A percentile compares a stretch with the other conserved stretches of the same genome.
Evolutionary conservation across 2,113 vertebrate genomes (phyloP).

Genomic region (Syngnathus scovelli): DNA sequence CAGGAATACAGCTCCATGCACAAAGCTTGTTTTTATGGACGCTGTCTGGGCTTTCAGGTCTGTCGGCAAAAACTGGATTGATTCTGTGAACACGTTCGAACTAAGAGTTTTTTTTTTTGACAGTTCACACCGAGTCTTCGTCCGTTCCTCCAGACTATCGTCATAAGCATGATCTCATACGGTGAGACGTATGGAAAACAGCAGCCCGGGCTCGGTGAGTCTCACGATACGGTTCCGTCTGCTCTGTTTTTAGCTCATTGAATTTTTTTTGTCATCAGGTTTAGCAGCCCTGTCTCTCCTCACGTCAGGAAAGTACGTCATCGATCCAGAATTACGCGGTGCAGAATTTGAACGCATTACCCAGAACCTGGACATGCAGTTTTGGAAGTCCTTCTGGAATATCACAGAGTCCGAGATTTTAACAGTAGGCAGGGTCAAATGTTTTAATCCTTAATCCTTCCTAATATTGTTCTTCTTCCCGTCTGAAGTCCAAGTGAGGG

Average conservation of each 20-base stretch:
- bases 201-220: conserved; percentile 77
- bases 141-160: conserved; percentile 83
- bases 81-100: too few relatives aligned
- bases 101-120: neutral
- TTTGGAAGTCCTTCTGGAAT: conserved; percentile 93
- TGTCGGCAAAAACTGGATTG: conserved; percentile 7
- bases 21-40: conserved; percentile 89
- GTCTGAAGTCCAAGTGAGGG: neutral
- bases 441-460: neutral
- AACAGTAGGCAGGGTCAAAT: conserved; percentile 65
- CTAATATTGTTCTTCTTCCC: neutral
- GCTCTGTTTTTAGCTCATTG: too few relatives aligned
- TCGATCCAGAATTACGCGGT: conserved; percentile 84
- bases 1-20: conserved; percentile 83
- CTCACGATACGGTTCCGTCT: neutral
- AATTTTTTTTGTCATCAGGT: conserved; percentile 55
- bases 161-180: conserved; percentile 85
- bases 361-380: conserved; percentile 84
- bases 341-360: conserved; percentile 82
- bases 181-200: conserved; percentile 83
- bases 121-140: conserved; percentile 82
- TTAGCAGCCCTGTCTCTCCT: conserved; percentile 82
- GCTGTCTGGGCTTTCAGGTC: conserved; percentile 90
- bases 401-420: conserved; percentile 83
- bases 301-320: conserved; percentile 82